A percentile compares a stretch with the other conserved stretches of the same genome.
Evolutionary conservation across 2,113 vertebrate genomes (phyloP).

Genomic region (Coracopsis vasa): DNA sequence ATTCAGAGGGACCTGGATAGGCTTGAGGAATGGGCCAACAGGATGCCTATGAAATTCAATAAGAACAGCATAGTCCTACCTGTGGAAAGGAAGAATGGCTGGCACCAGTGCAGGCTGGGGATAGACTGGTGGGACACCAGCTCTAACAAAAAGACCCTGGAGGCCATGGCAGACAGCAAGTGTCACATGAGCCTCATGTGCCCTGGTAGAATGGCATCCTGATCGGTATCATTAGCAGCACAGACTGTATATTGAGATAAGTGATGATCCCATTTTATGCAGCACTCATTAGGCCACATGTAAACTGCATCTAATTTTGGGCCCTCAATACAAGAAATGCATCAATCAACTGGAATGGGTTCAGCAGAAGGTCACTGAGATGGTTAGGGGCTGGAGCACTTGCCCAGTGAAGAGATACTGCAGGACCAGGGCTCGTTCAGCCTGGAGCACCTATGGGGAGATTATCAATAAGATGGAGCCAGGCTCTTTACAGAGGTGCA

Average conservation of each 20-base stretch:
- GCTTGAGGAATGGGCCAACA: neutral
- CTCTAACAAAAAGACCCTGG: neutral
- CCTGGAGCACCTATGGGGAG: neutral
- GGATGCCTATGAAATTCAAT: neutral
- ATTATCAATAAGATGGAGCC: neutral
- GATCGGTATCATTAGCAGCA: neutral
- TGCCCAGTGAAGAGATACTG: neutral
- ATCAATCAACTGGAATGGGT: rapidly evolving
- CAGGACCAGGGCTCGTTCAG: neutral
- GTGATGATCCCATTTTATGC: neutral
- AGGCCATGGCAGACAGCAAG: neutral
- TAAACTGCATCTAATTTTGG: neutral
- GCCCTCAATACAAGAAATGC: neutral
- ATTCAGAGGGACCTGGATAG: neutral
- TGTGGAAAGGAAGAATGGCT: neutral
- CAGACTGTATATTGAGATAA: neutral
- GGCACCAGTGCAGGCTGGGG: neutral
- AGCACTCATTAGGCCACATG: neutral
- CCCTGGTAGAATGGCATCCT: neutral
- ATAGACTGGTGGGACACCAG: neutral
- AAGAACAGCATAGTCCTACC: neutral
- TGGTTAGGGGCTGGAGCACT: neutral
- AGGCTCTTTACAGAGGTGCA: neutral
- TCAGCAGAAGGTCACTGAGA: neutral
- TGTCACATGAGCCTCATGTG: neutral